These are phyloP conservation scores for Hydropsyche tenuis DNA, from an alignment of 1,140 invertebrate species.

Conservation along the genomic window DNA sequence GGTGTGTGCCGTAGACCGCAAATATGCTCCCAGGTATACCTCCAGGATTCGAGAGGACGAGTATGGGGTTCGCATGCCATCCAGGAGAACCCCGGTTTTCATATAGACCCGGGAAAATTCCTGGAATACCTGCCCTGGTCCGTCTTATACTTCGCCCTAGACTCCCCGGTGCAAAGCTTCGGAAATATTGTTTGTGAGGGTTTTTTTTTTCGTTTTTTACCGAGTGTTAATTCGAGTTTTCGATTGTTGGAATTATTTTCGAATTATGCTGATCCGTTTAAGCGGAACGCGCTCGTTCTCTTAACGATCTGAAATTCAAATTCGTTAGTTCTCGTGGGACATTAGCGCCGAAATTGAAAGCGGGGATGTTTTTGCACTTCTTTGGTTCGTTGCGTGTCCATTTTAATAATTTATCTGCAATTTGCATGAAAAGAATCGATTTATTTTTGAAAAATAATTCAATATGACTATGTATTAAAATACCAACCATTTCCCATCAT, in stretches of 20 bases:
- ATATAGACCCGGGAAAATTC: conserved; percentile 9
- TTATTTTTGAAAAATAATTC: too few relatives aligned
- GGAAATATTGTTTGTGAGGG: too few relatives aligned
- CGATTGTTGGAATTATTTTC: conserved; percentile 3
- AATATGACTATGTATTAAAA: too few relatives aligned
- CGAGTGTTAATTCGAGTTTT: too few relatives aligned
- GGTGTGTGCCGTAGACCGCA: conserved; percentile 2
- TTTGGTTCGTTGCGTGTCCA: too few relatives aligned
- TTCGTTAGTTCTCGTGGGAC: neutral
- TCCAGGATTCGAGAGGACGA: too few relatives aligned
- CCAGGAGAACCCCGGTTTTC: neutral
- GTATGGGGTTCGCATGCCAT: neutral
- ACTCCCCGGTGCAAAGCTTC: too few relatives aligned
- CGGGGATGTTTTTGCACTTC: neutral
- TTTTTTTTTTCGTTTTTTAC: too few relatives aligned
- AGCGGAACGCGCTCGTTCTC: neutral
- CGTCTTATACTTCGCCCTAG: too few relatives aligned
- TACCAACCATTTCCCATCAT: too few relatives aligned
- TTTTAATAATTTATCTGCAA: too few relatives aligned
- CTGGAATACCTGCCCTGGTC: neutral
- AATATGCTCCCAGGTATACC: conserved; percentile 9
- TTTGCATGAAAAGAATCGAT: too few relatives aligned
- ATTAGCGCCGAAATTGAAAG: neutral
- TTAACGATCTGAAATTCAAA: conserved; percentile 24
- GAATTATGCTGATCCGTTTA: conserved; percentile 22